Base-by-base conservation (phyloP, 2,888 invertebrate genomes). In the Trachelus troglodyta region DNA sequence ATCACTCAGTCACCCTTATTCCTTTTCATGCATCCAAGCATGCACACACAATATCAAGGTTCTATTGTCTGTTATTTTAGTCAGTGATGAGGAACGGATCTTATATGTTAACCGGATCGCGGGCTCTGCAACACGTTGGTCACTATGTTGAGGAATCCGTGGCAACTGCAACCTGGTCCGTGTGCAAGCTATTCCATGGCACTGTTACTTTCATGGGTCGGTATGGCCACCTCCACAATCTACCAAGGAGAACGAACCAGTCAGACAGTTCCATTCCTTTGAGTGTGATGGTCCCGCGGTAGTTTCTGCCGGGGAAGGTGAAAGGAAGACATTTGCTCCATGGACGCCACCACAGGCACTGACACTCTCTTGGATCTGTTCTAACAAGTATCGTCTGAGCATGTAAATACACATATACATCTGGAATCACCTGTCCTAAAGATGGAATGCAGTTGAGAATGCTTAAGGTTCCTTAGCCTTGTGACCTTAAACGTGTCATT, bases 141-240 rank as follows among this genome's bases (percentile, higher is more conserved):
- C 71, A 34, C 71, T 34, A 23, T 6, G 71, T 33, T 40, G 69
- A 76, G 69, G 71, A 77, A 76, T 79, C 71, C 12, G 34, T 71
- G 71, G 33, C 31, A 71, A 71, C 71, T 71, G 31, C 71, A 71
- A 56, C 56, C 56, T 56, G 56, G 23, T 82, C 81, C 81, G 81
- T 81, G 80, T 82, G 78, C 79, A 83, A 83, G 80, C 81, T 81
- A 80, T 81, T 84, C 81, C 82, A 83, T 83, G 82, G 83, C 88
- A 90, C 90, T 91, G 89, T 91, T 91, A 90, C 91, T 91, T 91
- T 91, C 91, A 89, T 90, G 89, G 89, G 88, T 88, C 89, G 89
- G 82, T 82, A 78, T 73, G 73, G 33, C 86, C 85, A 84, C 86
- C 86, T 34, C 74, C 74, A 34, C 34, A 35, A 30, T 35, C 34